Evolutionary conservation across 2,888 invertebrate genomes (phyloP), one percentile per base, ranked within the genome.

Genomic region (Automeris io): DNA sequence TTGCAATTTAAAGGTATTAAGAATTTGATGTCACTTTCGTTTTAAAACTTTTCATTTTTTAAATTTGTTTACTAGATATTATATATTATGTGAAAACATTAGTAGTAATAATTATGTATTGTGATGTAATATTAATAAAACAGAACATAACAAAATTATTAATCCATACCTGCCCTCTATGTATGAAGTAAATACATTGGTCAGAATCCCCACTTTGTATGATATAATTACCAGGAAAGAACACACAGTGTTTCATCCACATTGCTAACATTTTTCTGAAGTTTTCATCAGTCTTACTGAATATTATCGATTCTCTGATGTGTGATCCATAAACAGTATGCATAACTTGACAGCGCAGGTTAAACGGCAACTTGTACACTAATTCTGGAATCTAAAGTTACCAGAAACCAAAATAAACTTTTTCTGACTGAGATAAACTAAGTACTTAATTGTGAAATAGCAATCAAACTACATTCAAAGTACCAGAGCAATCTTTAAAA

Each of bases 171-270:
- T 88, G 83, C 45, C 89, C 89, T 49, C 82, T 69, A 48, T 88
- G 87, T 59, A 89, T 88, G 40, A 89, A 88, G 48, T 89, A 89
- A 62, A 89, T 88, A 40, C 86, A 82, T 43, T 87, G 87, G 49
- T 88, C 85, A 0, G 87, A 81, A 50, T 88, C 88, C 1, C 88
- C 88, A 23, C 82, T 77, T 46, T 88, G 88, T 6, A 88, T 88
- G 6, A 89, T 88, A 39, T 88, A 88, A 57, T 89, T 88, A 2
- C 88, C 85, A 2, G 88, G 82, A 46, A 88, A 89, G 57, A 87
- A 89, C 1, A 88, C 81, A 11, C 80, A 81, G 40, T 83, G 87
- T 13, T 74, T 75, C 59, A 89, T 65, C 74, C 87, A 81, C 70
- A 78, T 77, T 0, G 72, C 70, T 2, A 89, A 51, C 81, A 89